These are phyloP conservation scores for Myathropa florea DNA, from an alignment of 2,888 invertebrate species.

Conservation along the genomic window DNA sequence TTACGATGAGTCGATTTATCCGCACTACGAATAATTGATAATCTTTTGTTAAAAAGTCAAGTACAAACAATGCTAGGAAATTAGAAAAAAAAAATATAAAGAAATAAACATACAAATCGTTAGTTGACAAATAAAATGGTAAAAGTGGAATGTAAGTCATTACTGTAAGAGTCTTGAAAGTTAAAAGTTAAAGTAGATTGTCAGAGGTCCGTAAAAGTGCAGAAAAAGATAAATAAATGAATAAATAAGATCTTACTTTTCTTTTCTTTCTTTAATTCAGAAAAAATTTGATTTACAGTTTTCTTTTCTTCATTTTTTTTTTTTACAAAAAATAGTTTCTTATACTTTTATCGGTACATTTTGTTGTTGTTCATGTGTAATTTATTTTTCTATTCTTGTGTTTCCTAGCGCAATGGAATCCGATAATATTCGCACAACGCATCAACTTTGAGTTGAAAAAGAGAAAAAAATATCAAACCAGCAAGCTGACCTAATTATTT, in stretches of 20 bases:
- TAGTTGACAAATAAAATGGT: neutral
- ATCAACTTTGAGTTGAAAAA: neutral
- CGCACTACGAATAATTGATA: neutral
- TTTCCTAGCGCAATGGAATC: conserved; percentile 36
- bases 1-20: neutral
- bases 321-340: conserved; percentile 50
- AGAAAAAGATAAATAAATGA: conserved; percentile 24
- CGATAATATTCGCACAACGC: conserved; percentile 41
- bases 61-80: neutral
- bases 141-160: neutral
- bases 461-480: conserved; percentile 25
- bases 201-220: conserved; percentile 22
- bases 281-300: conserved; percentile 65
- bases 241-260: conserved; percentile 37
- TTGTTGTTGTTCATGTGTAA: conserved; percentile 17
- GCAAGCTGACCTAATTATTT: conserved; percentile 34
- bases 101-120: neutral
- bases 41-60: neutral
- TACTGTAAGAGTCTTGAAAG: neutral
- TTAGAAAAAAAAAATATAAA: neutral
- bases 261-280: conserved; percentile 60
- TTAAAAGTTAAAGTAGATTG: conserved; percentile 21
- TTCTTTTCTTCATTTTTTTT: conserved; percentile 24
- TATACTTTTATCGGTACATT: conserved; percentile 53
- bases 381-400: neutral